A percentile compares a stretch with the other conserved stretches of the same genome.
phyloP scores from a whole-genome alignment of 1,140 invertebrate species.

The Diorhabda sublineata region DNA sequence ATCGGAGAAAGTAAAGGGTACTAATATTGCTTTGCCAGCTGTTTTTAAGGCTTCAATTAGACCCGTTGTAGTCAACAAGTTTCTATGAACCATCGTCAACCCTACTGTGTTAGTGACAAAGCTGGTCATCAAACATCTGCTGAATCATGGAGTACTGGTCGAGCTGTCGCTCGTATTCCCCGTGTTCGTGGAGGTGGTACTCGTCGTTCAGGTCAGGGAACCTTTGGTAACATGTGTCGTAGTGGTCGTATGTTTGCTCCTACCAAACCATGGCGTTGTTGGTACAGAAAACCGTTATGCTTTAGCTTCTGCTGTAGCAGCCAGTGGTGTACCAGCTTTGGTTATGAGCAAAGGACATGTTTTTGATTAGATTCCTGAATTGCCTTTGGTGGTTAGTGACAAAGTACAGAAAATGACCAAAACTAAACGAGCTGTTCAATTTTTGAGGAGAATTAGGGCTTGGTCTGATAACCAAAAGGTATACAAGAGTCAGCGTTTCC shows the following conservation, averaged over 20 bases:
- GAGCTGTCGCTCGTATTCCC: neutral
- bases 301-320: neutral
- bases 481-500: neutral
- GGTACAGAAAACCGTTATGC: neutral
- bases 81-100: neutral
- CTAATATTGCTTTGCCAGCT: conserved; percentile 78
- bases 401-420: neutral
- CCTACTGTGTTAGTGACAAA: neutral
- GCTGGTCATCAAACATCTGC: neutral
- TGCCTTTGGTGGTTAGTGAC: neutral
- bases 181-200: neutral
- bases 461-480: neutral
- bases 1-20: conserved; percentile 72
- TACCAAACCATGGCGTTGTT: neutral
- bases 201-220: neutral
- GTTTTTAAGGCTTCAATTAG: conserved; percentile 97
- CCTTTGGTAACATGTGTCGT: neutral
- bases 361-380: neutral
- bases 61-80: conserved; percentile 80
- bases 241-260: neutral
- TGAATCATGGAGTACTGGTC: neutral
- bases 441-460: neutral
- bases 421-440: neutral
- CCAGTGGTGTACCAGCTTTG: neutral
- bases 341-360: neutral